Evolutionary conservation across 2,888 invertebrate genomes (phyloP).

Genomic region (Tubiluchus corallicola): DNA sequence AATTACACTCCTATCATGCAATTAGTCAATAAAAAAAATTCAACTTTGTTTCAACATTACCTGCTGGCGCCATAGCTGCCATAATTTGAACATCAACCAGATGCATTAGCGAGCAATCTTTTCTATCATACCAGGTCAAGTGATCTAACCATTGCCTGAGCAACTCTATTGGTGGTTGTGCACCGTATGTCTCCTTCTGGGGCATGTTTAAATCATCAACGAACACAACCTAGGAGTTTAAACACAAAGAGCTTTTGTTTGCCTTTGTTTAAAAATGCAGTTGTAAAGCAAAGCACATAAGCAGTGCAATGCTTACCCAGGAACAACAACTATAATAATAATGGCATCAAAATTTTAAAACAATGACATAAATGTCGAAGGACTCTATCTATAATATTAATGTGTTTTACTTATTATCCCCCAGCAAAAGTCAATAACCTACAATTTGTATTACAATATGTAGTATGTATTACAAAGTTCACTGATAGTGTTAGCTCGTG

Average conservation of each 20-base stretch:
- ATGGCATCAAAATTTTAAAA: no score
- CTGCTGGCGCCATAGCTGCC: slow-evolving; percentile 30
- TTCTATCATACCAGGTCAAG: slow-evolving; percentile 30
- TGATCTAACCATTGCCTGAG: slow-evolving; percentile 35
- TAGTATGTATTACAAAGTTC: no score
- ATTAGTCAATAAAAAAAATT: no score
- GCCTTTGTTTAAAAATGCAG: slow-evolving; percentile 2
- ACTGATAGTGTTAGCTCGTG: no score
- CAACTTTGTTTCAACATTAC: no score
- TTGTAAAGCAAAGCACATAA: no score
- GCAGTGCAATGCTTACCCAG: background rate
- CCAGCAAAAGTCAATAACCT: no score
- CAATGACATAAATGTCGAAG: no score
- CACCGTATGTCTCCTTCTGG: slow-evolving; percentile 65
- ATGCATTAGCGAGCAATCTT: slow-evolving; percentile 27
- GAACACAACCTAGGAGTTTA: slow-evolving; percentile 47
- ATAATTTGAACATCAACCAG: slow-evolving; percentile 29
- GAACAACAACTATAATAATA: background rate
- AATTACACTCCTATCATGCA: no score
- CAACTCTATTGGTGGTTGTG: slow-evolving; percentile 83
- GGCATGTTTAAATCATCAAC: slow-evolving; percentile 96
- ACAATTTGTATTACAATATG: no score
- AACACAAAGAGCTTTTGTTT: slow-evolving; percentile 18
- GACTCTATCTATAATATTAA: no score
- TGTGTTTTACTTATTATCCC: no score